Percentiles rank a stretch among this genome's conserved stretches.
Evolutionary conservation across 1,140 invertebrate species (phyloP).

Genomic region (Leptinotarsa defecta): DNA sequence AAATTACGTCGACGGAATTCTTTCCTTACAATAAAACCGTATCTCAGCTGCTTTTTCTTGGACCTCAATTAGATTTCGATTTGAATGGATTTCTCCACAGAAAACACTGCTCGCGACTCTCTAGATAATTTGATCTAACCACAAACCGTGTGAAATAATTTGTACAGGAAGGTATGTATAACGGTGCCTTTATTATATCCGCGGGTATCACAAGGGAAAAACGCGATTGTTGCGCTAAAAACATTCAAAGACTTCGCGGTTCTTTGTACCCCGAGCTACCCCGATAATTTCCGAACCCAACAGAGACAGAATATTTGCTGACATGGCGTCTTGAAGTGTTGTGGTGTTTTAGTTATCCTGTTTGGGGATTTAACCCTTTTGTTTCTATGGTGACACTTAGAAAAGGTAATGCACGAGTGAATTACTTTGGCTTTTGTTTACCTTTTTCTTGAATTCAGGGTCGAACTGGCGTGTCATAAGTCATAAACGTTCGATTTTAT

Average conservation of each 20-base stretch:
- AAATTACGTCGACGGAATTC: background rate
- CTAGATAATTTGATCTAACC: constrained; percentile 23
- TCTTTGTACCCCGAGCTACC: constrained; percentile 51
- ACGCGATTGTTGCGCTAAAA: constrained; percentile 40
- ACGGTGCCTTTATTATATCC: constrained; percentile 47
- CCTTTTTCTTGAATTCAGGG: constrained; percentile 29
- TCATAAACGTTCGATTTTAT: constrained; percentile 12
- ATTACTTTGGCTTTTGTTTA: constrained; percentile 13
- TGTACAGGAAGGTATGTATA: constrained; percentile 44
- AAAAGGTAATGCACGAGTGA: constrained; percentile 42
- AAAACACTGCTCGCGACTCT: background rate
- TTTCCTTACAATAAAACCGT: background rate
- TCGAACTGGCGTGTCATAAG: constrained; percentile 34
- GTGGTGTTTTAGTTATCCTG: constrained; percentile 51
- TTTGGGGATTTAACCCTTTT: constrained; percentile 52
- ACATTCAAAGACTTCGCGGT: constrained; percentile 51
- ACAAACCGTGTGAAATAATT: constrained; percentile 31
- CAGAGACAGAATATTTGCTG: constrained; percentile 50
- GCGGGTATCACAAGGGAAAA: constrained; percentile 41
- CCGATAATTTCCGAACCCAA: constrained; percentile 50
- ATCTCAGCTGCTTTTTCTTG: background rate
- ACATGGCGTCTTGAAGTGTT: constrained; percentile 57
- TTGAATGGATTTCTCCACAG: constrained; percentile 8
- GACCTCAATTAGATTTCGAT: background rate
- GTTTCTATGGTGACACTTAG: constrained; percentile 40